These are phyloP conservation scores for Onchidella celtica DNA, from an alignment of 2,888 invertebrate genomes.

Conservation along the genomic window DNA sequence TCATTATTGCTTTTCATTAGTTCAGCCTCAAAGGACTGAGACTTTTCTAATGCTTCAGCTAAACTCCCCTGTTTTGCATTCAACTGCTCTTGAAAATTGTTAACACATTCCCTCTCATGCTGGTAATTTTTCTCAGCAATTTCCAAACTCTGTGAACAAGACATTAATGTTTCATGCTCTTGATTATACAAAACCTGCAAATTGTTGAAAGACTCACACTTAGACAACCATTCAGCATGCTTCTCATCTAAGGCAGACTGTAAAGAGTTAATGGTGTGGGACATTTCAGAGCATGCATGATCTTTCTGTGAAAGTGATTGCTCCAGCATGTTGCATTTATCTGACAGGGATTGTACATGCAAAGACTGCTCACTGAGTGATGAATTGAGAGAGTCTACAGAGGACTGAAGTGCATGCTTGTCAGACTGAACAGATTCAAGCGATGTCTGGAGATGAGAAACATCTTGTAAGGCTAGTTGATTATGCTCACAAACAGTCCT, in stretches of 20 bases:
- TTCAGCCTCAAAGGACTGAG: constrained; percentile 24
- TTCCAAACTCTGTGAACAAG: constrained; percentile 4
- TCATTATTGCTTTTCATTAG: constrained; percentile 16
- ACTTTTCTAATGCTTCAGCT: background rate
- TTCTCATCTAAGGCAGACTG: constrained; percentile 48
- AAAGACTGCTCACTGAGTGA: constrained; percentile 49
- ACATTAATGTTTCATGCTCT: constrained; percentile 40
- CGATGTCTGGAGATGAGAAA: constrained; percentile 50
- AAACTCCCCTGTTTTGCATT: constrained; percentile 20
- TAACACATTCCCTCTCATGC: constrained; percentile 22
- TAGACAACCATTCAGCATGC: constrained; percentile 48
- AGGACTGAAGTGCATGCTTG: constrained; percentile 47
- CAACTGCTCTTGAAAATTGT: constrained; percentile 13
- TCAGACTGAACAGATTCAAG: constrained; percentile 51
- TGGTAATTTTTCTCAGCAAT: constrained; percentile 8
- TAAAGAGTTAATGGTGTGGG: constrained; percentile 25
- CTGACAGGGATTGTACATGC: constrained; percentile 51
- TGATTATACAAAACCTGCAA: constrained; percentile 40
- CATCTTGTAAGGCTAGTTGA: constrained; percentile 58
- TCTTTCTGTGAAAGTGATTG: constrained; percentile 41
- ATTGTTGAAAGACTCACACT: constrained; percentile 44
- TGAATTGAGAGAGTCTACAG: constrained; percentile 46
- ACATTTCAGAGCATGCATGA: constrained; percentile 32
- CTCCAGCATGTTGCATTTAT: constrained; percentile 49
- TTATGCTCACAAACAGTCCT: constrained; percentile 59